Evolutionary conservation across 2,113 vertebrate genomes (phyloP), one percentile per base, ranked within the genome.

Genomic region (Caloenas nicobarica): DNA sequence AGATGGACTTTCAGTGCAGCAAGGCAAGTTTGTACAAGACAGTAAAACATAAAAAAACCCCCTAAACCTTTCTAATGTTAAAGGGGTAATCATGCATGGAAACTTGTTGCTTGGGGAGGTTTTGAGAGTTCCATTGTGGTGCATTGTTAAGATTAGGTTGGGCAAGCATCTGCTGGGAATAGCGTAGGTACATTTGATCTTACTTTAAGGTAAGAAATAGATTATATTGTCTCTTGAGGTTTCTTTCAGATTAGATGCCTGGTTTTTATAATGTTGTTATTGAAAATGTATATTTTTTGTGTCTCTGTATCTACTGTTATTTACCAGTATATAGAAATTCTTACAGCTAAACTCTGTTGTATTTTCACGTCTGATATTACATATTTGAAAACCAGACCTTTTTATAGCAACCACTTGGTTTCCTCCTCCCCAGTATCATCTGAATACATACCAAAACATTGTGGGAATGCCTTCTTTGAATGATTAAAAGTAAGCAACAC

Each of bases 91-190:
- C 71, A 11, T 38, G 79, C 0, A 0, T 56, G 44, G 14, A 72
- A 64, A 69, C 7, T 60, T 5, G 7, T 68, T 69, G 6, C 26
- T 73, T 79, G 29, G 84, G 53, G 51, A 26, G 7, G n/a, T 71
- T 72, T 78, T 81, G 50, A 66, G 36, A 40, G 3, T 23, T 65
- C 6, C 24, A 0, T 51, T 0, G 0, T 51, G 11, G 26, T 56
- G 16, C 10, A 16, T 33, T 48, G 19, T 34, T 86, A 69, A 65
- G 44, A 57, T 65, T n/a, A 46, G 29, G 4, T 60, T 80, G 72
- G 58, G 46, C 11, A 54, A 72, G 10, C 5, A 23, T 42, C 34
- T 91, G 5, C 4, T 33, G 83, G 58, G 31, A 81, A 26, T 21
- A 34, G 5, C 24, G 13, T 17, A 66, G 33, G 16, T 33, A 64